A percentile compares a stretch with the other conserved stretches of the same genome.
Evolutionary conservation across 1,140 invertebrate genomes (phyloP).

Genomic region (Drosophila navojoa): DNA sequence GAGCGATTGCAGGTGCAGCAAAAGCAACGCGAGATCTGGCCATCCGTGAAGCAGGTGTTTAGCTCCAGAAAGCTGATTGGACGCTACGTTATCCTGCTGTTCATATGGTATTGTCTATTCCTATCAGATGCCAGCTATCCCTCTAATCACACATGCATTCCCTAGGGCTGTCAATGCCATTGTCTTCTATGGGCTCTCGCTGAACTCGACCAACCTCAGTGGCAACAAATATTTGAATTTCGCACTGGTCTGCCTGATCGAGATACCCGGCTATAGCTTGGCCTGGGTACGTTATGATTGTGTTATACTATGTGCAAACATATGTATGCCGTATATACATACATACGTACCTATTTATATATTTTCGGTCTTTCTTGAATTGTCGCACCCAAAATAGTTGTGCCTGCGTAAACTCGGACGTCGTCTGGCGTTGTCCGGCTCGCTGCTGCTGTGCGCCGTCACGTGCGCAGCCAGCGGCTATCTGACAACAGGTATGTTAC

Average conservation of each 20-base stretch:
- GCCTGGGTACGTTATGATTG: constrained; percentile 67
- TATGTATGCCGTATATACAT: constrained; percentile 2
- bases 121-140: not conserved
- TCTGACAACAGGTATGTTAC: constrained; percentile 60
- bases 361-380: constrained; percentile 3
- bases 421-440: constrained; percentile 84
- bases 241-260: constrained; percentile 86
- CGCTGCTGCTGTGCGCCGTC: constrained; percentile 85
- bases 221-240: constrained; percentile 88
- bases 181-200: constrained; percentile 89
- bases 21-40: constrained; percentile 69
- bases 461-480: constrained; percentile 85
- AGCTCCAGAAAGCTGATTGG: constrained; percentile 84
- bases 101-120: constrained; percentile 84
- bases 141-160: constrained; percentile 16
- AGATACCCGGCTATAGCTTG: constrained; percentile 86
- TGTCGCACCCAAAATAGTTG: constrained; percentile 67
- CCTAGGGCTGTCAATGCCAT: constrained; percentile 88
- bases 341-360: constrained; percentile 10
- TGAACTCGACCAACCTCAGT: constrained; percentile 88
- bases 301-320: constrained; percentile 5
- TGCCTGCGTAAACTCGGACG: constrained; percentile 85
- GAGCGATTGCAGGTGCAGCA: constrained; percentile 4
- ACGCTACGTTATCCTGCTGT: constrained; percentile 84
- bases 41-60: constrained; percentile 83